These are phyloP conservation scores for Brachionus angularis DNA, from an alignment of 1,140 invertebrate genomes.

Conservation along the genomic window DNA sequence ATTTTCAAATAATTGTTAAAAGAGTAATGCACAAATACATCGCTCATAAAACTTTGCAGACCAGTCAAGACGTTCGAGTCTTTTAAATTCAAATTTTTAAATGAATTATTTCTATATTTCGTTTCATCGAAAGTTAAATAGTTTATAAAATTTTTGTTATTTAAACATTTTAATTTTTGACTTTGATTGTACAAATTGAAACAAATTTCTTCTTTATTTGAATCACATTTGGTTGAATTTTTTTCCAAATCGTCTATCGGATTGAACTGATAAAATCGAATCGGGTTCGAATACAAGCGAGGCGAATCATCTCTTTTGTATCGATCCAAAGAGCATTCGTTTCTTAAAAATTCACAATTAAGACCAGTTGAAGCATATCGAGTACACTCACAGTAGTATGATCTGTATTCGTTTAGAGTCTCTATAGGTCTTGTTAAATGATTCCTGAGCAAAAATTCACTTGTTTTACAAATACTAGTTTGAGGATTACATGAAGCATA, in stretches of 20 bases:
- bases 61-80: constrained; percentile 1
- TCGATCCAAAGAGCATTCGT: not conserved
- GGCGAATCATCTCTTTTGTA: not conserved
- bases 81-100: not conserved
- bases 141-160: not conserved
- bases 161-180: too few relatives aligned
- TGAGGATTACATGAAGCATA: constrained; percentile 5
- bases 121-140: constrained; percentile 36
- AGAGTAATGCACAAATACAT: not conserved
- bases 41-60: constrained; percentile 31
- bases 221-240: not conserved
- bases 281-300: not conserved
- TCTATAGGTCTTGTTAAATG: not conserved
- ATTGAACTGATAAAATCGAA: not conserved
- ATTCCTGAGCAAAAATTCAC: not conserved
- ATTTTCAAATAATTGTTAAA: constrained; percentile 3
- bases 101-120: not conserved
- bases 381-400: constrained; percentile 10
- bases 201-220: not conserved
- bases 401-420: not conserved
- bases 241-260: too few relatives aligned
- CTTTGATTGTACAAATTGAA: constrained; percentile 4
- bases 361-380: not conserved
- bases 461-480: constrained; percentile 14
- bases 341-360: constrained; percentile 12